phyloP scores from a whole-genome alignment of 2,888 invertebrate species.

The Julus scanicus region DNA sequence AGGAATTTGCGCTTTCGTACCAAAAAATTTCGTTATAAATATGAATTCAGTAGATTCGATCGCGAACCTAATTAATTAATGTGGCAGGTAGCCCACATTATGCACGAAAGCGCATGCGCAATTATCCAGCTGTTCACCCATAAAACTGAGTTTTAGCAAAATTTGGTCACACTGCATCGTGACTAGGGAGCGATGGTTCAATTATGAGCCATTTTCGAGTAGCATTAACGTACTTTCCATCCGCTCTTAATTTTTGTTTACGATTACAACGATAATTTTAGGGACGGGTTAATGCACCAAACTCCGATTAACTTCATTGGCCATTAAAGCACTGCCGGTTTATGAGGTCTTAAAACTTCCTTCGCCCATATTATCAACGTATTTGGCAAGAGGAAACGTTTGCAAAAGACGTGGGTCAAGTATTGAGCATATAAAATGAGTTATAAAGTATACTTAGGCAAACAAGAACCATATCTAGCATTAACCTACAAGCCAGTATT shows the following conservation, averaged over 20 bases:
- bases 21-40: neutral
- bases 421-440: neutral
- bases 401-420: neutral
- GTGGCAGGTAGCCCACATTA: conserved; percentile 20
- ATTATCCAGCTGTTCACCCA: neutral
- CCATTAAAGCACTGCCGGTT: neutral
- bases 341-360: neutral
- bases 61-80: conserved; percentile 8
- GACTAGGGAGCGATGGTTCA: neutral
- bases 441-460: too few relatives aligned
- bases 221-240: conserved; percentile 12
- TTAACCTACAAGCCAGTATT: too few relatives aligned
- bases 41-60: neutral
- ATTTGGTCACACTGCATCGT: neutral
- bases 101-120: neutral
- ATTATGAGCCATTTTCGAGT: neutral
- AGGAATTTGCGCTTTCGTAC: conserved; percentile 11
- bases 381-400: neutral
- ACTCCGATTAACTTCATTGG: conserved; percentile 7
- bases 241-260: neutral
- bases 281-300: neutral
- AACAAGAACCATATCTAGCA: too few relatives aligned
- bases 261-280: conserved; percentile 6
- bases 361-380: neutral
- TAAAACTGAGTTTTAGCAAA: neutral